Base-by-base conservation (phyloP, 2,888 invertebrate species). In the Lithodes maja region DNA sequence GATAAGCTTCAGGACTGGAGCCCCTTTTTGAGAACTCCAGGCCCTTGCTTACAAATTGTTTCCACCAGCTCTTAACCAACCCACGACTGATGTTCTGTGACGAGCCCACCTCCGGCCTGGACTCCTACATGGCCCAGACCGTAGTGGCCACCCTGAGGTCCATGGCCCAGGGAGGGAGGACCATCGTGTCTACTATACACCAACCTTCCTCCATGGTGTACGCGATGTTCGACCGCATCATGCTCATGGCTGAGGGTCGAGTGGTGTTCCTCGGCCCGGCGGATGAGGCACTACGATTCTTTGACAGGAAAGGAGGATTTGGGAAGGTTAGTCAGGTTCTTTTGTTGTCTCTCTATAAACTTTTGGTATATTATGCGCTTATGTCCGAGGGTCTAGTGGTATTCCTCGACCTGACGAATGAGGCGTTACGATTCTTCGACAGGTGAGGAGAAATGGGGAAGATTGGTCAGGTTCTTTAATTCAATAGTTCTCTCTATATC, bases 121-220 rank as follows among this genome's bases (percentile, higher is more conserved):
- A 99, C 94, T 98, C 99, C 0, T 99, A 97, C 93, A 99, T 99
- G 98, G 99, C 99, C 61, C 96, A 97, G 93, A 98, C 99, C 94
- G 98, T 99, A 1, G 96, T 98, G 17, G 96, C 97, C 94, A 96
- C 97, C 0, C 94, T 97, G 55, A 94, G 95, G 74, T 95, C 95
- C 92, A 93, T 92, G 86, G 92, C 93, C 1, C 93, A 93, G 1
- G 95, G 96, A 92, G 98, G 98, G 50, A 98, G 98, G 94, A 98
- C 98, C 0, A 96, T 99, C 85, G 95, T 99, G 50, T 96, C 97
- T 93, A 99, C 99, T 0, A 97, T 99, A 92, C 99, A 99, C 94
- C 99, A 99, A 94, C 99, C 99, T 0, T 97, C 97, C 0, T 98
- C 98, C 0, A 98, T 99, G 93, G 93, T 94, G 50, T 99, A 97